phyloP scores from a whole-genome alignment of 2,888 invertebrate species.

The Ophonus ardosiacus region DNA sequence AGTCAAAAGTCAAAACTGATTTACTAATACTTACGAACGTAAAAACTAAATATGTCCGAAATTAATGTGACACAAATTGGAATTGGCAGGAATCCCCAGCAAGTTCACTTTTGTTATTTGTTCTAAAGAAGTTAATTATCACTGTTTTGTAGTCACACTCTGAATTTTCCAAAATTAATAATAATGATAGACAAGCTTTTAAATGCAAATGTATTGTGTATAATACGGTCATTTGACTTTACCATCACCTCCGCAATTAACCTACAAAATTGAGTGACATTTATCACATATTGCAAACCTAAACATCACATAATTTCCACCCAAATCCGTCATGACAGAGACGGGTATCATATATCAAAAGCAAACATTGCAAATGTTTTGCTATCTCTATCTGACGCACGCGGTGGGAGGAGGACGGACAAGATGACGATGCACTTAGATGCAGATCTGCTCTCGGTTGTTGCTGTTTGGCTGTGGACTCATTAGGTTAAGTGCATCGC shows the following conservation, averaged over 20 bases:
- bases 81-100: too few relatives aligned
- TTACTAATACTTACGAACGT: too few relatives aligned
- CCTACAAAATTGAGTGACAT: neutral
- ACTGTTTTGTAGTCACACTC: neutral
- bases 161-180: neutral
- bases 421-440: slow-evolving; percentile 17
- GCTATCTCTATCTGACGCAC: neutral
- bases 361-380: neutral
- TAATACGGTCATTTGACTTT: neutral
- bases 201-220: neutral
- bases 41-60: too few relatives aligned
- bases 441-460: slow-evolving; percentile 7
- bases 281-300: neutral
- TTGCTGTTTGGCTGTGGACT: slow-evolving; percentile 40
- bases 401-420: neutral
- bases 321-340: neutral
- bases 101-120: too few relatives aligned
- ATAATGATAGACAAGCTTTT: neutral
- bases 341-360: slow-evolving; percentile 27
- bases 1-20: too few relatives aligned
- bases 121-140: too few relatives aligned
- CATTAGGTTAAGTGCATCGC: slow-evolving; percentile 48
- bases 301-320: neutral
- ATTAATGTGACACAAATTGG: too few relatives aligned
- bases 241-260: neutral